Conservation (phyloP, 2,797 vertebrate genomes). For the Artibeus jamaicensis region DNA sequence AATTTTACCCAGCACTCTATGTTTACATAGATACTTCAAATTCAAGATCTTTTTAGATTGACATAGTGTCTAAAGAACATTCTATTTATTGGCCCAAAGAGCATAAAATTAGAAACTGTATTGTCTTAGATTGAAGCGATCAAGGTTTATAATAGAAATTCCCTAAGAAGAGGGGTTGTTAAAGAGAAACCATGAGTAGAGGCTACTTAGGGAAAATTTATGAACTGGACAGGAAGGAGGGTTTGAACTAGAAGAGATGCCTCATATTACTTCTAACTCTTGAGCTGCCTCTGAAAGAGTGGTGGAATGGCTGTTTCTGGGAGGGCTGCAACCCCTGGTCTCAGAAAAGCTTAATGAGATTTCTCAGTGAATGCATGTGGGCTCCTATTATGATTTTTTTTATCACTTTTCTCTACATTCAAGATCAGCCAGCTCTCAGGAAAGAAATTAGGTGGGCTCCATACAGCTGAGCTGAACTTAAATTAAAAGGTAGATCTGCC, state of each 20-base stretch:
- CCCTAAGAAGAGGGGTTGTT: background rate
- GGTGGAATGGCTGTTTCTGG: background rate
- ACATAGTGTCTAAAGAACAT: background rate
- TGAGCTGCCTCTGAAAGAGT: background rate
- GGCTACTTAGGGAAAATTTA: background rate
- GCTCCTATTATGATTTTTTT: background rate
- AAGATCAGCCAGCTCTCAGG: background rate
- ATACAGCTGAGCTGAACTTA: background rate
- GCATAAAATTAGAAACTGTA: conserved; percentile 1
- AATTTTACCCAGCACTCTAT: background rate
- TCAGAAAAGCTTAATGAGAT: background rate
- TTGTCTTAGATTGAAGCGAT: background rate
- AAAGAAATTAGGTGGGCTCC: background rate
- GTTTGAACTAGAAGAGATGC: background rate
- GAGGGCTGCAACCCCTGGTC: background rate
- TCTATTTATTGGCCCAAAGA: background rate
- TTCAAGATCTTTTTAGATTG: background rate
- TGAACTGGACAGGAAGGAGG: background rate
- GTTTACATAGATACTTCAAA: conserved; percentile 16
- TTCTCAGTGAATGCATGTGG: background rate
- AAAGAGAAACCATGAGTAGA: background rate
- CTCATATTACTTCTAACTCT: background rate
- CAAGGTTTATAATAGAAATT: conserved; percentile 2
- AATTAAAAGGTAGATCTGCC: background rate
- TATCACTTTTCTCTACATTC: background rate